Base-by-base conservation (phyloP, 2,888 invertebrate species). In the Arge pagana region DNA sequence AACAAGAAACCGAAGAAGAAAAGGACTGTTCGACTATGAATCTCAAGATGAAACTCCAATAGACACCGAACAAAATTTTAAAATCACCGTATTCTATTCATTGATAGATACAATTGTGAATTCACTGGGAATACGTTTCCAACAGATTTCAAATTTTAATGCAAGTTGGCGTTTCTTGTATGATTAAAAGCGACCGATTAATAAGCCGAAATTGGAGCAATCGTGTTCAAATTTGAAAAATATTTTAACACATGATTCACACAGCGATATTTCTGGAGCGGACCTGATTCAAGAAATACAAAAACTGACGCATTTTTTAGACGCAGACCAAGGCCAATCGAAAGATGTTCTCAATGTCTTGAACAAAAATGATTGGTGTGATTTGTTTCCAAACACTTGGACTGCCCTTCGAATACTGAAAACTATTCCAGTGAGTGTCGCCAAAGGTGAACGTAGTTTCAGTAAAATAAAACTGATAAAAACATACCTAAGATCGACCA, bases 371-470 rank as follows among this genome's bases (percentile, higher is more conserved):
- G 13, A 31, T 31, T 31, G 31, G 31, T 31, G 1, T 5, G 11
- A 31, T 5, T 0, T 31, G 6, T 31, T 31, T 31, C 35, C 36
- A 6, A 48, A 48, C 26, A 24, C 36, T 8, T 45, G 23, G 35
- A 52, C 26, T 43, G 45, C 45, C 19, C 45, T 48, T 5, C 36
- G 45, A 15, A 48, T 26, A 16, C 43, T 43, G 13, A 35, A 43
- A 21, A 52, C 52, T 23, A 13, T 52, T 16, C 36, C 52, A 31
- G 28, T 52, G 23, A 52, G 13, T 36, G 45, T 48, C 39, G 16
- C 16, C 1, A 39, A 11, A 7, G 39, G 39, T 1, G 39, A 39
- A 16, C 19, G 39, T 21, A 30, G 26, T 31, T 30, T 36, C n/a
- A 52, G 33, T 30, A 41, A 48, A 48, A 42, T 31, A 3, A 31